phyloP scores from a whole-genome alignment of 2,797 vertebrate genomes.

The Clamator glandarius region DNA sequence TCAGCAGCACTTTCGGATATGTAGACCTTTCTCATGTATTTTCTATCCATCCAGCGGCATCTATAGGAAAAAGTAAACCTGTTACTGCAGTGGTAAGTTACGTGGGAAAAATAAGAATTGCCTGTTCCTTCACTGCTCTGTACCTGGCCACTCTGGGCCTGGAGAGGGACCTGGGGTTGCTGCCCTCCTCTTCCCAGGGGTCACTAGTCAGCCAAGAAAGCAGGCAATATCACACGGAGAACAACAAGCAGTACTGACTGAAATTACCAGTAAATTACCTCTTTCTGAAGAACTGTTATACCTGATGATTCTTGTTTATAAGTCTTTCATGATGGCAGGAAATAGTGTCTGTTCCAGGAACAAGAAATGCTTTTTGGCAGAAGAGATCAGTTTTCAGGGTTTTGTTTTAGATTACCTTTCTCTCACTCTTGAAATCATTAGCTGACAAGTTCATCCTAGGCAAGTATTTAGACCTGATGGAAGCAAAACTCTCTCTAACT shows the following conservation, averaged over 20 bases:
- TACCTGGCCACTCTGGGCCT: background rate
- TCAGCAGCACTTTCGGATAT: background rate
- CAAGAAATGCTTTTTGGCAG: no score
- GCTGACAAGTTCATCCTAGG: no score
- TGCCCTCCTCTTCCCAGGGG: background rate
- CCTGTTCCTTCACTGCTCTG: background rate
- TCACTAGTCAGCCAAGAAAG: background rate
- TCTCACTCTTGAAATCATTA: no score
- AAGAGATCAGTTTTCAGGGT: no score
- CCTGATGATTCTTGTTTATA: no score
- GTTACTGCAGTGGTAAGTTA: background rate
- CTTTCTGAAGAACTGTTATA: background rate
- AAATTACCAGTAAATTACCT: background rate
- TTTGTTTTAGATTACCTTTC: no score
- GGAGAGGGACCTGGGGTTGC: background rate
- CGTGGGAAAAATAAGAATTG: background rate
- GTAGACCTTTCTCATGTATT: background rate
- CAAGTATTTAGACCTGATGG: no score
- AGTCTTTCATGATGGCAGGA: no score
- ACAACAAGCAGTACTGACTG: background rate
- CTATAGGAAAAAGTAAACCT: background rate
- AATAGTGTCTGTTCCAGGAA: no score
- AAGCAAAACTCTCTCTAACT: no score
- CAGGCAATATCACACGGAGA: background rate
- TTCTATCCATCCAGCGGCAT: background rate